Evolutionary conservation across 2,113 vertebrate species (phyloP).

Genomic region (Butastur rufipennis): DNA sequence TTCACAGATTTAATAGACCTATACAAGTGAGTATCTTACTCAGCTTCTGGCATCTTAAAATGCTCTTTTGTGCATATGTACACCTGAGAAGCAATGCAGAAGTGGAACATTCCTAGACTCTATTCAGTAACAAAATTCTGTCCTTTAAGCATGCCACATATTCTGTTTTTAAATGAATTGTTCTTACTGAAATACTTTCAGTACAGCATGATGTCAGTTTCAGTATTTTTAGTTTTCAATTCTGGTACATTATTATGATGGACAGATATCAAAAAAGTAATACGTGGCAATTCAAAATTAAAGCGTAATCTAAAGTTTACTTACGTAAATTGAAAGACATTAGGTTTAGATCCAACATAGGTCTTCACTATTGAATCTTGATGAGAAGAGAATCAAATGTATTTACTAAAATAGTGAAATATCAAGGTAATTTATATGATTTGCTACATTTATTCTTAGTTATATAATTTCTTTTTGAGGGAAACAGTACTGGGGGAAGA

Average conservation of each 20-base stretch:
- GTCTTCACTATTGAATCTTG: background rate
- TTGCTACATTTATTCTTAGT: background rate
- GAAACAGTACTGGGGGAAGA: background rate
- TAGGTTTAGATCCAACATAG: background rate
- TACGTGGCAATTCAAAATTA: background rate
- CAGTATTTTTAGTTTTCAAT: background rate
- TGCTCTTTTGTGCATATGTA: background rate
- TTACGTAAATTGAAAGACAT: background rate
- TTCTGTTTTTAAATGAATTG: constrained; percentile 21
- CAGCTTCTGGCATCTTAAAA: constrained; percentile 7
- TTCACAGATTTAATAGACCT: constrained; percentile 46
- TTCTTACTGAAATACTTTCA: constrained; percentile 40
- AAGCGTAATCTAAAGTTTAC: background rate
- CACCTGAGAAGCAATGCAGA: background rate
- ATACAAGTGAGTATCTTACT: constrained; percentile 22
- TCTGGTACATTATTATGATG: background rate
- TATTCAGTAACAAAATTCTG: background rate
- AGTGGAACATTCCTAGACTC: background rate
- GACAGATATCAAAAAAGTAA: background rate
- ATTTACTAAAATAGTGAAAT: background rate
- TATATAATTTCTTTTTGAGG: background rate
- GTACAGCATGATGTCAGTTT: background rate
- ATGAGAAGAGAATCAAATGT: background rate
- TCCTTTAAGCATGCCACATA: background rate
- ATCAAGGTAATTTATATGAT: background rate